These are phyloP conservation scores for Theocolax elegans DNA, from an alignment of 1,140 invertebrate species.

Conservation along the genomic window DNA sequence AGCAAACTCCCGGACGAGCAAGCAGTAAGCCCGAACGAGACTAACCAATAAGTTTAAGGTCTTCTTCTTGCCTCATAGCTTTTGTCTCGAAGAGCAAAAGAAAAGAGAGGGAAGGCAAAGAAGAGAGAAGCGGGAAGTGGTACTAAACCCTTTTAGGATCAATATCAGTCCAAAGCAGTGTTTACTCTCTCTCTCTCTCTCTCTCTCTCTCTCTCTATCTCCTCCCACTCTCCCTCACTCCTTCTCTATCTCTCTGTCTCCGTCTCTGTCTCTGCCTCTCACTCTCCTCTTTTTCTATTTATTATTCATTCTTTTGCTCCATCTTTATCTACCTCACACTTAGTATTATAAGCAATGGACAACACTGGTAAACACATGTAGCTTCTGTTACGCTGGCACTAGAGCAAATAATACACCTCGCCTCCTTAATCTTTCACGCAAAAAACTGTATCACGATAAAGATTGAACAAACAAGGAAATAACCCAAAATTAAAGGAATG, in stretches of 20 bases:
- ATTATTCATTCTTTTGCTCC: too few relatives aligned
- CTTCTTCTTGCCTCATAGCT: conserved; percentile 30
- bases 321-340: too few relatives aligned
- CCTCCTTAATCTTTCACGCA: conserved; percentile 37
- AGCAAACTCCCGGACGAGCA: not conserved
- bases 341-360: too few relatives aligned
- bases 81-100: not conserved
- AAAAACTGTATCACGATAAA: too few relatives aligned
- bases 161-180: conserved; percentile 46
- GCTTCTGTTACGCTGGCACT: too few relatives aligned
- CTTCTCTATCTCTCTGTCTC: too few relatives aligned
- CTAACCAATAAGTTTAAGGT: conserved; percentile 51
- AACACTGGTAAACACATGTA: too few relatives aligned
- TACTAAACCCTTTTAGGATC: conserved; percentile 41
- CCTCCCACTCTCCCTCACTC: conserved; percentile 1
- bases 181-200: conserved; percentile 13
- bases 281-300: too few relatives aligned
- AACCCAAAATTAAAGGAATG: too few relatives aligned
- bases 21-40: conserved; percentile 42
- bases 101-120: not conserved
- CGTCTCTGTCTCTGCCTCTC: too few relatives aligned
- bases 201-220: conserved; percentile 4
- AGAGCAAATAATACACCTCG: conserved; percentile 35
- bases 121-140: not conserved
- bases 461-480: too few relatives aligned